Evolutionary conservation across 2,797 vertebrate species (phyloP).

Genomic region (Enteromius fasciolatus): DNA sequence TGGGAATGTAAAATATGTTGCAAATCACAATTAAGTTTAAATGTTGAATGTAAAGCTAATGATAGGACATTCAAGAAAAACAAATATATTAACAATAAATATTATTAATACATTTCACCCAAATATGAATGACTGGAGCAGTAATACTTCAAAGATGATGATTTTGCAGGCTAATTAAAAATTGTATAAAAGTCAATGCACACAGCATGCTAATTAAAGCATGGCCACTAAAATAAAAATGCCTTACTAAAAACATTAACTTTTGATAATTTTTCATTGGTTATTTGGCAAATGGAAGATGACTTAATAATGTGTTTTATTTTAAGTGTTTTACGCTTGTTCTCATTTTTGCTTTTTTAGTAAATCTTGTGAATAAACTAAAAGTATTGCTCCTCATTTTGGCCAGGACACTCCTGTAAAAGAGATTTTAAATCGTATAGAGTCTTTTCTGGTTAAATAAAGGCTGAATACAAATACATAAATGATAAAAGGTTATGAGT

Average conservation of each 20-base stretch:
- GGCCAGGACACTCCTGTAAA: no score
- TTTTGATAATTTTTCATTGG: no score
- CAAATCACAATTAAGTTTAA: not conserved
- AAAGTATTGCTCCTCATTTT: no score
- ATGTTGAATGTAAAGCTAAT: not conserved
- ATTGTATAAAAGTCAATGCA: not conserved
- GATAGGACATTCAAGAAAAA: not conserved
- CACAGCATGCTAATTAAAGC: not conserved
- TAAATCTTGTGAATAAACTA: no score
- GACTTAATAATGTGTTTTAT: no score
- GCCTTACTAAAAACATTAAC: not conserved
- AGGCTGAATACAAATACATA: no score
- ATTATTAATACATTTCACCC: not conserved
- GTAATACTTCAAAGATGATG: not conserved
- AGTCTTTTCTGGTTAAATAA: no score
- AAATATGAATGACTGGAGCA: not conserved
- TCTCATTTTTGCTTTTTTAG: no score
- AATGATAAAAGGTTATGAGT: not conserved
- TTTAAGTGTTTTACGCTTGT: no score
- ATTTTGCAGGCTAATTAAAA: not conserved
- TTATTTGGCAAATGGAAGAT: no score
- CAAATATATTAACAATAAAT: not conserved
- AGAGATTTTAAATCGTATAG: no score
- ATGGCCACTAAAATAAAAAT: not conserved
- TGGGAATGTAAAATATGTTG: not conserved